phyloP scores from a whole-genome alignment of 1,140 invertebrate species.

The Eriosoma lanigerum region DNA sequence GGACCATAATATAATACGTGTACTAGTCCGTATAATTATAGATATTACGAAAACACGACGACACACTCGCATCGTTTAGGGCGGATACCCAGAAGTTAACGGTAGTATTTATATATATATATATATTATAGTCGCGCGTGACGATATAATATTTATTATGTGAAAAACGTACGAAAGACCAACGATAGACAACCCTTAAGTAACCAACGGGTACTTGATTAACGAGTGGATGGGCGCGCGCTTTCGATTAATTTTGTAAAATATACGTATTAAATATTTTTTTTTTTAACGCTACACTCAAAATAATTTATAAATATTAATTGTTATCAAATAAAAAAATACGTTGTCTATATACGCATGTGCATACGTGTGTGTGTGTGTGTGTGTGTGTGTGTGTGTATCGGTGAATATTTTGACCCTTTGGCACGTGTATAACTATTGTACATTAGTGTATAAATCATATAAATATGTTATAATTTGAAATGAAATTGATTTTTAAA shows the following conservation, averaged over 20 bases:
- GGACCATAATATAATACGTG: not conserved
- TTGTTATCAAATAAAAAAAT: too few relatives aligned
- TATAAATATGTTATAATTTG: not conserved
- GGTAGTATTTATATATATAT: not conserved
- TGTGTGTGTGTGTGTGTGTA: too few relatives aligned
- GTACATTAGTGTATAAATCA: not conserved
- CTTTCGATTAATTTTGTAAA: slow-evolving; percentile 6
- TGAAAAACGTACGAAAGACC: not conserved
- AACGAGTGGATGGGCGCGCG: not conserved
- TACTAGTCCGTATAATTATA: slow-evolving; percentile 28
- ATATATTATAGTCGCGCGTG: slow-evolving; percentile 4
- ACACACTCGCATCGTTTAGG: slow-evolving; percentile 35
- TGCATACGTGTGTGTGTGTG: too few relatives aligned
- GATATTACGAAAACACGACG: slow-evolving; percentile 37
- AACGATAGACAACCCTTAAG: not conserved
- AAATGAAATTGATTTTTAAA: not conserved
- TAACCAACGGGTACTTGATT: not conserved
- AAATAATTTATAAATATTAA: too few relatives aligned
- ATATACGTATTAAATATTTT: too few relatives aligned
- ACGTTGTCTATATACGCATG: too few relatives aligned
- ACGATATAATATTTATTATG: too few relatives aligned
- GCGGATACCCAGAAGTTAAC: slow-evolving; percentile 40
- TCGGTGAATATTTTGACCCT: too few relatives aligned
- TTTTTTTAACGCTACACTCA: too few relatives aligned
- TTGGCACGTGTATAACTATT: too few relatives aligned